These are phyloP conservation scores for Saguinus midas DNA, from an alignment of 2,113 vertebrate genomes.

Conservation along the genomic window DNA sequence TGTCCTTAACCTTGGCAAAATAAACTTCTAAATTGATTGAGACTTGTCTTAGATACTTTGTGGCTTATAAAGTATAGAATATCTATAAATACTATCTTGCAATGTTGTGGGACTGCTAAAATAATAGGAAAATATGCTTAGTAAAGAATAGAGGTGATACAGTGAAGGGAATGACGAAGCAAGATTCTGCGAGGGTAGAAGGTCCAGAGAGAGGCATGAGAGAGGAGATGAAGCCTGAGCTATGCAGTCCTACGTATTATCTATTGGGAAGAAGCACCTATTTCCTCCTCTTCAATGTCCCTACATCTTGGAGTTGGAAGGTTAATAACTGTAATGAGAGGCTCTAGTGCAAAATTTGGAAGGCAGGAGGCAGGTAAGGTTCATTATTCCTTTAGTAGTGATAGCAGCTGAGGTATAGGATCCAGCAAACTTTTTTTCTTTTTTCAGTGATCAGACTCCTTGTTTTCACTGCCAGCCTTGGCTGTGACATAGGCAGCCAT, in stretches of 20 bases:
- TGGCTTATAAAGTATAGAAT: neutral
- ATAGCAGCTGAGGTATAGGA: neutral
- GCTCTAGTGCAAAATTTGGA: neutral
- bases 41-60: too few relatives aligned
- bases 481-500: neutral
- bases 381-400: neutral
- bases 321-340: neutral
- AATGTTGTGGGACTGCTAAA: neutral
- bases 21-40: too few relatives aligned
- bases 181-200: neutral
- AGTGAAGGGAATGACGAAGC: neutral
- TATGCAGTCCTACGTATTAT: neutral
- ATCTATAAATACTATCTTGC: neutral
- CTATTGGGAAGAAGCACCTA: neutral
- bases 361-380: neutral
- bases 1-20: too few relatives aligned
- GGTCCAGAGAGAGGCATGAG: neutral
- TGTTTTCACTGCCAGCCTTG: neutral
- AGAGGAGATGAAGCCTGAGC: neutral
- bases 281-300: neutral
- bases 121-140: neutral
- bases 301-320: neutral
- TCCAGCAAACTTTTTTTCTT: neutral
- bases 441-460: neutral
- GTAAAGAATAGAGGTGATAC: neutral